Conservation (phyloP, 2,888 invertebrate genomes). For the Branchellion lobata region DNA sequence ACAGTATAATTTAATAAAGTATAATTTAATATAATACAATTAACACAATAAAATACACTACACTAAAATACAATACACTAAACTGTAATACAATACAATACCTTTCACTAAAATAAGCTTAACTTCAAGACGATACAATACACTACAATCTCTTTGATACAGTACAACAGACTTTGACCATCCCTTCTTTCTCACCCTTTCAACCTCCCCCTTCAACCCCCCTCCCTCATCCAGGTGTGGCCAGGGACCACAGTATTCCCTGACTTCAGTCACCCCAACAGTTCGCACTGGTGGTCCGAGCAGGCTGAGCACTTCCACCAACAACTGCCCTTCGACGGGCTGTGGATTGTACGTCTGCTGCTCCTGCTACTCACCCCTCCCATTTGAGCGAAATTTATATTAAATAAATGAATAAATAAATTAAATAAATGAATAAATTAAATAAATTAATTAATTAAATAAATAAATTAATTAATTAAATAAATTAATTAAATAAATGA, state of each 20-base stretch:
- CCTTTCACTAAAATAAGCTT: too few relatives aligned
- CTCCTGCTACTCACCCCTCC: too few relatives aligned
- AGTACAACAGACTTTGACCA: too few relatives aligned
- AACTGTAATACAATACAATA: too few relatives aligned
- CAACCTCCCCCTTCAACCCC: not conserved
- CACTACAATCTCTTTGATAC: too few relatives aligned
- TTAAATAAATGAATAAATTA: not conserved
- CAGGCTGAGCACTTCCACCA: conserved; percentile 51
- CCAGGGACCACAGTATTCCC: conserved; percentile 53
- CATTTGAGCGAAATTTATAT: not conserved
- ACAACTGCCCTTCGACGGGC: conserved; percentile 54
- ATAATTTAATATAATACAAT: too few relatives aligned
- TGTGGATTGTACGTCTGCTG: conserved; percentile 56
- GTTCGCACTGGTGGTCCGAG: conserved; percentile 52
- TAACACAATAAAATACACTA: too few relatives aligned
- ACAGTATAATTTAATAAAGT: too few relatives aligned
- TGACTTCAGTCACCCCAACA: conserved; percentile 52
- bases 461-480: not conserved
- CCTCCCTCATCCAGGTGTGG: conserved; percentile 54
- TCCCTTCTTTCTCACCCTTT: too few relatives aligned
- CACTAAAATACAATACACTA: too few relatives aligned
- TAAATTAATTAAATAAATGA: too few relatives aligned
- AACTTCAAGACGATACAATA: too few relatives aligned
- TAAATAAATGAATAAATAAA: not conserved
- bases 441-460: not conserved